These are phyloP conservation scores for Brachyptera putata DNA, from an alignment of 2,888 invertebrate species.

Conservation along the genomic window DNA sequence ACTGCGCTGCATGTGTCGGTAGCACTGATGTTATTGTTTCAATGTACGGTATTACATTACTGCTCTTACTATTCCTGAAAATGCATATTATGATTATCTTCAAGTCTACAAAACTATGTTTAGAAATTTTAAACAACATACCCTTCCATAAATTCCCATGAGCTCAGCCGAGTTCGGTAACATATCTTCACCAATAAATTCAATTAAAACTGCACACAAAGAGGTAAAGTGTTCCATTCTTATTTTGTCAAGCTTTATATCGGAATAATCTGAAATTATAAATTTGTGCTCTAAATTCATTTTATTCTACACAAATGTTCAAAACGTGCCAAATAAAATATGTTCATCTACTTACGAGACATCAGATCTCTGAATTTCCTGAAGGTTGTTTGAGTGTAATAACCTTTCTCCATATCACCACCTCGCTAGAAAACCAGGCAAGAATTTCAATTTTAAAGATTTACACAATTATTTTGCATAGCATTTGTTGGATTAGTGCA, in stretches of 20 bases:
- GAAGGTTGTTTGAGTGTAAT: conserved; percentile 64
- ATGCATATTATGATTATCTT: too few relatives aligned
- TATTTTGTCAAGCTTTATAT: conserved; percentile 68
- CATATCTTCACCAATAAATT: conserved; percentile 63
- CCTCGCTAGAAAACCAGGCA: conserved; percentile 51
- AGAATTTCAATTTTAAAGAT: conserved; percentile 19
- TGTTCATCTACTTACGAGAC: conserved; percentile 91
- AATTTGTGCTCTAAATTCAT: background rate
- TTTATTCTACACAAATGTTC: background rate
- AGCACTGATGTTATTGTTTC: background rate
- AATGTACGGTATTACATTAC: too few relatives aligned
- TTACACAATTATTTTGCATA: too few relatives aligned
- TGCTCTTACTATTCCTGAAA: too few relatives aligned
- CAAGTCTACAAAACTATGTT: too few relatives aligned
- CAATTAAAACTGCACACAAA: conserved; percentile 64
- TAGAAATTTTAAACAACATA: too few relatives aligned
- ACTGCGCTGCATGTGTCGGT: too few relatives aligned
- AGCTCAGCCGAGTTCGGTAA: conserved; percentile 74
- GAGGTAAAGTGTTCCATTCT: conserved; percentile 76
- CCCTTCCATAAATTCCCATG: conserved; percentile 82
- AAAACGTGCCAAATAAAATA: too few relatives aligned
- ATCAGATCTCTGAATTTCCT: conserved; percentile 81
- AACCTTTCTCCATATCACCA: conserved; percentile 61
- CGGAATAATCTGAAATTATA: conserved; percentile 72
- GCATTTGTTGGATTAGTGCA: too few relatives aligned